These are phyloP conservation scores for Stenchaetothrips biformis DNA, from an alignment of 2,888 invertebrate species.

Conservation along the genomic window DNA sequence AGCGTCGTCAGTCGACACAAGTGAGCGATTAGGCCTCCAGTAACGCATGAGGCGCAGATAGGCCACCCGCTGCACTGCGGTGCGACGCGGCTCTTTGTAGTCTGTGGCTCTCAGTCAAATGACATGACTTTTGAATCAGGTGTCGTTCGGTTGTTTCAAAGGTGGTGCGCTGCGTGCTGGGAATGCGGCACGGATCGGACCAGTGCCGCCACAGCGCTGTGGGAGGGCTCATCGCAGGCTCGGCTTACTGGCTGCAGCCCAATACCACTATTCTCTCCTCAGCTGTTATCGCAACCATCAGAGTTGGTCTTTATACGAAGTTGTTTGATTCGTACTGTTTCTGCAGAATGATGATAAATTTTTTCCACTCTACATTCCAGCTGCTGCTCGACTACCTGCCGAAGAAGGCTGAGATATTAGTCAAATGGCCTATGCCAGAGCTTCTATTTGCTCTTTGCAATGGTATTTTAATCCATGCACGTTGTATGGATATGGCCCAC, in stretches of 20 bases:
- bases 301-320: neutral
- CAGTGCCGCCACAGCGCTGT: neutral
- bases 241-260: slow-evolving; percentile 1
- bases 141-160: neutral
- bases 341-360: neutral
- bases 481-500: neutral
- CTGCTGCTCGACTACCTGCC: neutral
- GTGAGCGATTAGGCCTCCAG: too few species aligned
- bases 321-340: too few species aligned
- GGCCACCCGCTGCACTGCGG: too few species aligned
- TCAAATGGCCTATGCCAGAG: neutral
- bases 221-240: neutral
- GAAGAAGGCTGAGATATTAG: neutral
- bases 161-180: neutral
- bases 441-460: slow-evolving; percentile 1
- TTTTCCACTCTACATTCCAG: neutral
- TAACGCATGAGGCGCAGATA: too few species aligned
- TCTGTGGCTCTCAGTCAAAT: too few species aligned
- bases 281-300: neutral
- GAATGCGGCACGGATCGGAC: neutral
- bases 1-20: too few species aligned
- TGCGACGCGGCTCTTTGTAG: too few species aligned
- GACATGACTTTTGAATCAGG: too few species aligned
- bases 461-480: neutral
- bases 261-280: neutral